Conservation (phyloP, 2,888 invertebrate genomes). For the Agonopterix arenella region DNA sequence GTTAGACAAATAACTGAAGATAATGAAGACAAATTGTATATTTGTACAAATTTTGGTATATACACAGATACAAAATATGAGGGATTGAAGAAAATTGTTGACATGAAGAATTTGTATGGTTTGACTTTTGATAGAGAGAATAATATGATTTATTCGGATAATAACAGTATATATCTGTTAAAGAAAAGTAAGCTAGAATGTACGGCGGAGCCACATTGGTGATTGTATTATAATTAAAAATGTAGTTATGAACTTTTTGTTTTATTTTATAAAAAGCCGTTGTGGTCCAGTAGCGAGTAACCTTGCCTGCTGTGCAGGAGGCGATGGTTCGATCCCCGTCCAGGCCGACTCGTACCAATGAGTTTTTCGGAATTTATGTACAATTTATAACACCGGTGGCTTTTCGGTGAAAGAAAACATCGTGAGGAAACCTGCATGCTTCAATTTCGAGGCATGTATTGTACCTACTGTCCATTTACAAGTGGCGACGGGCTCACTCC, state of each 20-base stretch:
- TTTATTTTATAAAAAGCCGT: background rate
- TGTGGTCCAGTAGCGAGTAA: no score
- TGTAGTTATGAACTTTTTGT: background rate
- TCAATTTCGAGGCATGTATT: no score
- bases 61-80: slow-evolving; percentile 18
- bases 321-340: no score
- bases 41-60: slow-evolving; percentile 46
- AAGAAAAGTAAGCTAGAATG: slow-evolving; percentile 31
- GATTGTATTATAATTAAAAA: background rate
- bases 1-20: slow-evolving; percentile 54
- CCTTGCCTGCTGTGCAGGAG: no score
- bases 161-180: slow-evolving; percentile 36
- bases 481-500: no score
- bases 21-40: slow-evolving; percentile 36
- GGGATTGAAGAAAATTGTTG: slow-evolving; percentile 31
- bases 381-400: no score
- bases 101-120: slow-evolving; percentile 39
- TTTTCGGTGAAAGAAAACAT: no score
- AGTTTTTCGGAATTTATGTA: no score
- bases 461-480: no score
- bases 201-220: slow-evolving; percentile 3
- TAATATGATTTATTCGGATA: slow-evolving; percentile 45
- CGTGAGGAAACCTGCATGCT: no score
- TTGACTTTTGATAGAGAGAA: slow-evolving; percentile 49
- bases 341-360: no score